Conservation (phyloP, 1,140 invertebrate genomes). For the Globodera ellingtonae region DNA sequence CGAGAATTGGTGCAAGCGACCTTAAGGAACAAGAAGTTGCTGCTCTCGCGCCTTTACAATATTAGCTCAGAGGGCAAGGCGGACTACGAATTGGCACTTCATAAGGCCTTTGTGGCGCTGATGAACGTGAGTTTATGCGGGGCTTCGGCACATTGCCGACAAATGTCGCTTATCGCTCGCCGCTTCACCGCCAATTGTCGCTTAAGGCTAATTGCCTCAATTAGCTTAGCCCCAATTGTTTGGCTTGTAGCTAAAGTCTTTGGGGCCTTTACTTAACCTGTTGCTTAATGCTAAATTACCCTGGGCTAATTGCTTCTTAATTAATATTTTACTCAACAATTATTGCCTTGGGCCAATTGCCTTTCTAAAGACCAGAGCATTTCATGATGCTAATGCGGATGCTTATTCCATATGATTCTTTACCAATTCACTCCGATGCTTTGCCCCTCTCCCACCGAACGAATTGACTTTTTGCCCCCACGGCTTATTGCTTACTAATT, state of each 20-base stretch:
- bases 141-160: not conserved
- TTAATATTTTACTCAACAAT: no score
- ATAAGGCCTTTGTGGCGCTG: conserved; percentile 84
- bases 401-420: no score
- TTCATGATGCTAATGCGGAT: no score
- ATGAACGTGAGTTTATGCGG: conserved; percentile 70
- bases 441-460: not conserved
- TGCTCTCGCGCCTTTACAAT: conserved; percentile 78
- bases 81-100: conserved; percentile 88
- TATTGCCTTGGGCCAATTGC: not conserved
- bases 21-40: conserved; percentile 70
- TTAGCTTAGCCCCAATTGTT: not conserved
- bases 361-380: no score
- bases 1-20: conserved; percentile 68
- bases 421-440: no score
- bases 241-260: conserved; percentile 17
- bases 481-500: not conserved
- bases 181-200: no score
- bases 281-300: not conserved
- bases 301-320: not conserved
- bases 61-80: conserved; percentile 83
- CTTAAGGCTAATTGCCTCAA: not conserved
- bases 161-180: not conserved
- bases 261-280: conserved; percentile 10
- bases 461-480: conserved; percentile 29